Conservation (phyloP, 2,888 invertebrate species). For the Prosopocoilus inquinatus region DNA sequence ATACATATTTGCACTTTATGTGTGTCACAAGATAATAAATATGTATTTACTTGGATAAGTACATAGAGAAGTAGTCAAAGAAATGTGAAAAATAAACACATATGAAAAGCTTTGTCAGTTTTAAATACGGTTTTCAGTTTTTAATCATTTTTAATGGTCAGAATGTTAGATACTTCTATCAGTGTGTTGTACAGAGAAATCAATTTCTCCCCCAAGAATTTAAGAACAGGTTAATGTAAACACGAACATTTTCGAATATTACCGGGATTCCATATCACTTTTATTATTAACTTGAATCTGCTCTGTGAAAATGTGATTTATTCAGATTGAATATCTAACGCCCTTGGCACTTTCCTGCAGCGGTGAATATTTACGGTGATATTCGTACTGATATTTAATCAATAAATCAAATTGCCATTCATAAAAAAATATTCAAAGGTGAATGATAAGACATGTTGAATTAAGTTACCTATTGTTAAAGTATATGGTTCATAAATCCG, state of each 20-base stretch:
- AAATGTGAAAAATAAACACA: too few species aligned
- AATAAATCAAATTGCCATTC: conserved; percentile 41
- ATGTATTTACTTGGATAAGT: conserved; percentile 18
- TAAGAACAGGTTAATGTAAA: conserved; percentile 23
- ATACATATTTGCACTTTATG: too few species aligned
- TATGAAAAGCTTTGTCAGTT: too few species aligned
- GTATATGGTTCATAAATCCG: conserved; percentile 48
- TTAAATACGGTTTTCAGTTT: too few species aligned
- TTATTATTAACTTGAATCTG: conserved; percentile 12
- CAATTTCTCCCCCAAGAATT: too few species aligned
- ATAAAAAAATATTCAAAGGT: conserved; percentile 48
- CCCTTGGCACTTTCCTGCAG: too few species aligned
- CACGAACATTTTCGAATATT: conserved; percentile 24
- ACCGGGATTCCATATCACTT: conserved; percentile 24
- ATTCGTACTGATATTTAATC: conserved; percentile 22
- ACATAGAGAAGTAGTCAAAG: conserved; percentile 14
- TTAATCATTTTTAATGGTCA: too few species aligned
- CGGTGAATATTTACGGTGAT: background rate
- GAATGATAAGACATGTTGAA: conserved; percentile 50
- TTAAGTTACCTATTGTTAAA: conserved; percentile 52
- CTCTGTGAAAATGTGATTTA: background rate
- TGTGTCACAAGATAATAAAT: too few species aligned
- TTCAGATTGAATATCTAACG: too few species aligned
- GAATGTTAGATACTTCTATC: too few species aligned
- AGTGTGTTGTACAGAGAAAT: too few species aligned